Base-by-base conservation (phyloP, 2,113 vertebrate genomes). In the Pseudolaguvia tuberculata region DNA sequence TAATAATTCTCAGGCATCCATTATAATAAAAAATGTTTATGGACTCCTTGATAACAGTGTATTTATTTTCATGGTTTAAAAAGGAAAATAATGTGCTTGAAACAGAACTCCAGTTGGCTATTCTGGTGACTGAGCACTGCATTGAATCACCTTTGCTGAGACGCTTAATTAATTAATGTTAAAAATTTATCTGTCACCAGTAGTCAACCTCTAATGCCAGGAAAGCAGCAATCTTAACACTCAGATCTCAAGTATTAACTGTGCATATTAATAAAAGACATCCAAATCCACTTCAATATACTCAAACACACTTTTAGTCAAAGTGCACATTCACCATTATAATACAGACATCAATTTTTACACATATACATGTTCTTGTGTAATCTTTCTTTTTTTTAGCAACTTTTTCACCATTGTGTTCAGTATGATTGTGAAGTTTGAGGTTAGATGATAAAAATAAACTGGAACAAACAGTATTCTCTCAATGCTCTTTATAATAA, bases 401-500 rank as follows among this genome's bases (percentile, higher is more conserved):
- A 86, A 86, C 70, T 29, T n/a, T 51, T 20, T 87, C 89, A 73
- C 88, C 0, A 85, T 90, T 61, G 65, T 87, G 52, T 91, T 93
- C 76, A 86, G 88, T 57, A 73, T 82, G 65, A 42, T 86, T 14
- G 84, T 91, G 27, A 84, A 76, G 74, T 27, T 50, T 91, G 53
- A 76, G 63, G 0, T n/a, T 89, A 62, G 27, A 87, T 20, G 27
- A 78, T 13, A 82, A 88, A 76, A 79, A 75, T 88, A 20, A 80
- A 78, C 31, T 91, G 77, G 81, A 88, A 81, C 76, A 89, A 86
- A 80, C 82, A 92, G 56, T 92, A 88, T 82, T 79, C 85, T 68
- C 91, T 92, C 67, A 88, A 83, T 13, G 88, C 87, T 82, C 88
- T 92, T 1, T 67, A 84, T 79, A 84, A 84, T 79, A 81, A 85